A percentile compares a stretch with the other conserved stretches of the same genome.
phyloP scores from a whole-genome alignment of 2,797 vertebrate species.

The Peromyscus attwateri region DNA sequence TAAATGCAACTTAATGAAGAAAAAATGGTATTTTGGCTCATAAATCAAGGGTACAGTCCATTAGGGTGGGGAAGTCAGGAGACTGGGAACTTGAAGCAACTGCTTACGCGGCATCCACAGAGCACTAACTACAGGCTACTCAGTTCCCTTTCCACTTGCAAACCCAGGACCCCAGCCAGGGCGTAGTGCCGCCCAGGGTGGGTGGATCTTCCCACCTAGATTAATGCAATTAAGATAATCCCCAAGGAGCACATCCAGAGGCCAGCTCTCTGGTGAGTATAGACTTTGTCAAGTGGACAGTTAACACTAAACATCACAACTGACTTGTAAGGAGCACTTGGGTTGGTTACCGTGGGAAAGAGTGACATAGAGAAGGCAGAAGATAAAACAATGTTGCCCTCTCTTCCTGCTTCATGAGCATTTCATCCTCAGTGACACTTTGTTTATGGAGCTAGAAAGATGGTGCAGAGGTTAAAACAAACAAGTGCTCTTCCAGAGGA shows the following conservation, averaged over 20 bases:
- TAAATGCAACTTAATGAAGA: neutral
- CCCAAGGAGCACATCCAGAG: neutral
- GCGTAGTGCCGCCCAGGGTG: neutral
- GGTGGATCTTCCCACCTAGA: neutral
- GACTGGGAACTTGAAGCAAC: neutral
- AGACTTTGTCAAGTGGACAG: neutral
- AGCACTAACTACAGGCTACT: neutral
- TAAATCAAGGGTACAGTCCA: neutral
- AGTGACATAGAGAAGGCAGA: neutral
- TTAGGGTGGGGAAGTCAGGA: neutral
- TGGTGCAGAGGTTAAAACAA: neutral
- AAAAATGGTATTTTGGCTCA: neutral
- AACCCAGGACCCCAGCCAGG: neutral
- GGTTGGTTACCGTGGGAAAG: neutral
- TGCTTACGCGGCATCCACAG: neutral
- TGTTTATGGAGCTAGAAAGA: slow-evolving; percentile 1
- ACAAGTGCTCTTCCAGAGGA: neutral
- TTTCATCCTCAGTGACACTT: slow-evolving; percentile 25
- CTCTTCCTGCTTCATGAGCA: slow-evolving; percentile 36
- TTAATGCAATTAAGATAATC: neutral
- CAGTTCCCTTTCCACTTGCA: neutral
- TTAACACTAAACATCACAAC: neutral
- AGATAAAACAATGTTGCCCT: slow-evolving; percentile 10
- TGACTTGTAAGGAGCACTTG: slow-evolving; percentile 31
- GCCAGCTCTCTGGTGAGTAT: neutral